Conservation (phyloP, 2,113 vertebrate species). For the Stegostoma tigrinum region DNA sequence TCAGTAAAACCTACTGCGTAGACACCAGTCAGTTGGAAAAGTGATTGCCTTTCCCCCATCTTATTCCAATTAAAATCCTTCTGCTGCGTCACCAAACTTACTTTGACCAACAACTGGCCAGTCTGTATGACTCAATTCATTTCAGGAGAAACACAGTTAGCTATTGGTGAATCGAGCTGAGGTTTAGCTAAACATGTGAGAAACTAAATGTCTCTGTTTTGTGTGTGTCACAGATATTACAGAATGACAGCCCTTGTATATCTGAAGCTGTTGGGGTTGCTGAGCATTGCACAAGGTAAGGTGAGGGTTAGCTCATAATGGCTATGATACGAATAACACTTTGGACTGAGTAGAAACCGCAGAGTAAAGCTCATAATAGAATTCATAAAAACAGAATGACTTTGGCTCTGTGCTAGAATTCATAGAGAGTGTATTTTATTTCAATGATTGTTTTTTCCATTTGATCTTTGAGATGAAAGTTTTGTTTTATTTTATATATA, state of each 20-base stretch:
- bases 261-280: neutral
- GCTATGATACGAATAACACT: neutral
- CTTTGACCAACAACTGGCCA: neutral
- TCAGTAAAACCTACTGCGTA: neutral
- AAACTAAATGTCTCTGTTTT: neutral
- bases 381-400: neutral
- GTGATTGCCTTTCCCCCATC: neutral
- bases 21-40: neutral
- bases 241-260: neutral
- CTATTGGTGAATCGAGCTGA: neutral
- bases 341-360: neutral
- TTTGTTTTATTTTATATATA: too few species aligned
- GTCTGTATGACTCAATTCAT: neutral
- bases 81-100: neutral
- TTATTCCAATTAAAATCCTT: neutral
- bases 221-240: neutral
- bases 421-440: too few species aligned
- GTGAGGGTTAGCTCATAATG: neutral
- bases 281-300: slow-evolving; percentile 4
- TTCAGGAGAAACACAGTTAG: neutral
- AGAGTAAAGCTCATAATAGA: neutral
- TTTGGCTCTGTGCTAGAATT: neutral
- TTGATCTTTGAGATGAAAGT: neutral
- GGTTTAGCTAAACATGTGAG: neutral
- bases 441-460: neutral